Evolutionary conservation across 2,888 invertebrate species (phyloP), one percentile per base, ranked within the genome.

Genomic region (Smittia sp.): DNA sequence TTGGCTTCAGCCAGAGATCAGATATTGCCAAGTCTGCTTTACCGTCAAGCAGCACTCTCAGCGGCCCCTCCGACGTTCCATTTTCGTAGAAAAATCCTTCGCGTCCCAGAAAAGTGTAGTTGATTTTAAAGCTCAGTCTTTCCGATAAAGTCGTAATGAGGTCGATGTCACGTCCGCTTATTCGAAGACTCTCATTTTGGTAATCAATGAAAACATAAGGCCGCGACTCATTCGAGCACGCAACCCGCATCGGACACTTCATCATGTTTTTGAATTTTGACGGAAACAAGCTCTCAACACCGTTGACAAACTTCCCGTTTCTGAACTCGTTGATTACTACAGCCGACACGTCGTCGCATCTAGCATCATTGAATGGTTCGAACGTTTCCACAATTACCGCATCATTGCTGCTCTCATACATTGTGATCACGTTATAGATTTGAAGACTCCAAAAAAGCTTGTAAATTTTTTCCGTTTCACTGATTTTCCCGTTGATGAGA

Each of bases 321-420:
- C n/a, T 7, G 11, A 52, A 69, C 27, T 69, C n/a, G 52, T 69
- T 69, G 69, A 69, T 58, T 20, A 22, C n/a, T 18, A 58, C 2
- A 9, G 58, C 1, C 13, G 58, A 58, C 2, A n/a, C n/a, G 58
- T 58, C 58, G n/a, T 22, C 1, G 11, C 58, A 58, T 18, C 22
- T 58, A 1, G 2, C 18, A 22, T 4, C 3, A n/a, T 22, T 58
- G 22, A 58, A 58, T 22, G 58, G 58, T 3, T 13, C 22, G 58
- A 58, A 58, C 3, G 58, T 18, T 18, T 58, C 9, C 6, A 58
- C 58, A 58, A 13, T 13, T 18, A 58, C 4, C 18, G 1, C 20
- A 18, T 24, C 68, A 22, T 25, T 9, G 1, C 1, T 13, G 6
- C 20, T 1, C 22, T 58, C 20, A 58, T 58, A 58, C 20, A 58